Base-by-base conservation (phyloP, 1,140 invertebrate genomes). In the Lycorma delicatula region DNA sequence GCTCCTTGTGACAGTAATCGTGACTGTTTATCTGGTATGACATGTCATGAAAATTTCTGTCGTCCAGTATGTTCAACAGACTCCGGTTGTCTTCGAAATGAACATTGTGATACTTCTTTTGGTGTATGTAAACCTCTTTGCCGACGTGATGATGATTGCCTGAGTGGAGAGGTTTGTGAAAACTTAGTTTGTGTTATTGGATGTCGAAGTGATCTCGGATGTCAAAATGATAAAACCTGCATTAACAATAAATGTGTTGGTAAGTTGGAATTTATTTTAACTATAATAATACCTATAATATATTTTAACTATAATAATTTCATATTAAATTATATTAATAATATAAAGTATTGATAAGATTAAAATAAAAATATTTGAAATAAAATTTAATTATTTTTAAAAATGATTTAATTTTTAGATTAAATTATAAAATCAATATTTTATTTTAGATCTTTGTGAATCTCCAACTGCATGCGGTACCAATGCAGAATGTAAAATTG, bases 131-230 rank as follows among this genome's bases (percentile, higher is more conserved):
- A 82, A 63, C 80, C 85, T 0, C 71, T 88, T 1, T 91, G 87
- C 66, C 76, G 84, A 49, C 76, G 79, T 50, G 87, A 90, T 65
- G 82, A 84, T 58, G 86, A 93, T 66, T 94, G 91, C 66, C 78
- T 83, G 16, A 84, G 80, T 63, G 88, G 86, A 22, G 89, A 93
- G 74, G 81, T 93, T 23, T 94, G 91, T 67, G 81, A 89, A 61
- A 83, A 84, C 7, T 71, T 89, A n/a, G 74, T 83, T 34, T 93
- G 91, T 67, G 69, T 81, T 11, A 73, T 77, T 46, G 91, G 91
- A 23, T 95, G 91, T 68, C 82, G 89, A 66, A 81, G 83, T n/a
- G 80, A 93, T 66, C 78, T 78, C 1, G 84, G 87, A 31, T 95
- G 90, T 65, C 77, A 83, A 2, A 72, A 73, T 23, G 75, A 81